These are phyloP conservation scores for Cynaeus angustus DNA, from an alignment of 2,888 invertebrate species.

Conservation along the genomic window DNA sequence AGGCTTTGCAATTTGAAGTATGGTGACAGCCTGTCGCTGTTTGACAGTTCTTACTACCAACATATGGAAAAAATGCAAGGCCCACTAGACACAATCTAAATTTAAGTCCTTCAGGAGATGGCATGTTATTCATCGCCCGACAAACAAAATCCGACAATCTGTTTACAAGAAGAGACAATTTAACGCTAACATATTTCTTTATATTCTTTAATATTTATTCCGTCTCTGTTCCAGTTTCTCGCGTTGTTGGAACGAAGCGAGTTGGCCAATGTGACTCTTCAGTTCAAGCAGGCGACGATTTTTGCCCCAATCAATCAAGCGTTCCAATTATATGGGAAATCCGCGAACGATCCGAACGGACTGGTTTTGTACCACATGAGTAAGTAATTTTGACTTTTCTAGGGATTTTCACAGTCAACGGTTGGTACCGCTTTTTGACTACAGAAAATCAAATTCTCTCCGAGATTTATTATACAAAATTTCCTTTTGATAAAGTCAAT, in stretches of 20 bases:
- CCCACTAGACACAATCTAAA: no score
- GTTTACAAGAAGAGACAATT: no score
- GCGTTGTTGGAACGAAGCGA: constrained; percentile 82
- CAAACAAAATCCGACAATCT: constrained; percentile 49
- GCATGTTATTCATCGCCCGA: constrained; percentile 55
- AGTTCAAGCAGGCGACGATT: constrained; percentile 85
- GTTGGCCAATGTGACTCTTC: constrained; percentile 82
- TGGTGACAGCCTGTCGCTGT: no score
- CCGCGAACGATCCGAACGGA: constrained; percentile 72
- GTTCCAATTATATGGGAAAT: constrained; percentile 81
- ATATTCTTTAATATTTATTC: no score
- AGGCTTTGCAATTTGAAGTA: no score
- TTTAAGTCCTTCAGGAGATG: constrained; percentile 57
- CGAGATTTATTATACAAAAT: no score
- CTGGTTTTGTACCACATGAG: constrained; percentile 88
- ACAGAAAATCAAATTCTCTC: no score
- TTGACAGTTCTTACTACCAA: no score
- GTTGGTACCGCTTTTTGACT: no score
- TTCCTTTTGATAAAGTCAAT: constrained; percentile 19
- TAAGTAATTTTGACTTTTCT: constrained; percentile 72
- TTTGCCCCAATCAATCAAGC: constrained; percentile 93
- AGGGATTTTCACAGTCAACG: neutral
- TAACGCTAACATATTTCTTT: no score
- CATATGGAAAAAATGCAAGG: no score
- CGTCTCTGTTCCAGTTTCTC: constrained; percentile 84